Base-by-base conservation (phyloP, 2,797 vertebrate species). In the Etheostoma perlongum region DNA sequence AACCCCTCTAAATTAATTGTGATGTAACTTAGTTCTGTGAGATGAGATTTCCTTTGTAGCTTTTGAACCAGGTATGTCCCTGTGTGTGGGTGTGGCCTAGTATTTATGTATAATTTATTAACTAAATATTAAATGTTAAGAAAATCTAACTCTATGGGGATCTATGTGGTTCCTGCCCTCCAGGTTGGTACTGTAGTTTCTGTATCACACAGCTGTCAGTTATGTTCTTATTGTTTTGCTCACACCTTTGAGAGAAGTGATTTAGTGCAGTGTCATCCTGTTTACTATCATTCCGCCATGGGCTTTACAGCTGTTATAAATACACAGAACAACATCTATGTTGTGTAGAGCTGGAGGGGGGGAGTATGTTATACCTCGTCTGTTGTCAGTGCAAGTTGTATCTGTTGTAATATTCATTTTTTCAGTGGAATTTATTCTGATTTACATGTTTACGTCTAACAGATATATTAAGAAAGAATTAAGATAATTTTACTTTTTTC, bases 251-350 rank as follows among this genome's bases (percentile, higher is more conserved):
- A 77, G 58, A 66, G 46, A 52, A 15, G 47, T 57, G 23, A 72
- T 65, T 64, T 33, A 4, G 23, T 69, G 25, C 18, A 18, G 19
- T 51, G 60, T 51, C 40, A 80, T 71, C 52, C 33, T 85, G 78
- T 72, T 88, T 74, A 68, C 49, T 33, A 7, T 40, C 21, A n/a
- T 40, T 73, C 47, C 51, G 44, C 64, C 27, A 25, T 47, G 60
- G 55, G 51, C 36, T 81, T 68, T 47, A 16, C 42, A 53, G 58
- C 19, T 13, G 44, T 70, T 85, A 88, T 83, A 88, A 85, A 85
- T 67, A 83, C 5, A 30, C 53, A 60, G 15, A 82, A 40, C 66
- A 79, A 21, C 69, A 53, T 53, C 44, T 19, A 30, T 40, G 62
- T 12, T 30, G 57, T 47, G n/a, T 53, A 74, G 54, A 46, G 57